Conservation (phyloP, 2,888 invertebrate species). For the Odontomyia ornata region DNA sequence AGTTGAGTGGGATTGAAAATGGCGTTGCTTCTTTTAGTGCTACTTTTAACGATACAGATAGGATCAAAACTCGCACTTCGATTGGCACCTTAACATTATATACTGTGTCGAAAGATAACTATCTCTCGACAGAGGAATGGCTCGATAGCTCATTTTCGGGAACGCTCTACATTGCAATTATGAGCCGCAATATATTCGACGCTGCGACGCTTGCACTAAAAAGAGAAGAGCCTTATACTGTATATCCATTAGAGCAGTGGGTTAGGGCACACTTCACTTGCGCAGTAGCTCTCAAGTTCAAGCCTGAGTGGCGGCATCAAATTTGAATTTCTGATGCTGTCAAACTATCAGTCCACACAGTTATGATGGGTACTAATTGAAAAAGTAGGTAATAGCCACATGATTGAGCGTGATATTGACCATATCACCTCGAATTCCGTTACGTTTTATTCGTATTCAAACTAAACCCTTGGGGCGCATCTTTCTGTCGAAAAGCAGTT, state of each 20-base stretch:
- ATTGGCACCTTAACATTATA: neutral
- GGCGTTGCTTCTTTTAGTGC: neutral
- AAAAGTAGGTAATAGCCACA: too few relatives aligned
- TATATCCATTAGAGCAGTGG: neutral
- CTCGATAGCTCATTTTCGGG: neutral
- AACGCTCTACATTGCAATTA: neutral
- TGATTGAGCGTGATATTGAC: too few relatives aligned
- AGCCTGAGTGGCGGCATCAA: too few relatives aligned
- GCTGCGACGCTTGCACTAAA: neutral
- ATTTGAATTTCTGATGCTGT: neutral
- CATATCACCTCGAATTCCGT: too few relatives aligned
- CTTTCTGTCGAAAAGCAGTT: neutral
- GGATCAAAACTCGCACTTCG: neutral
- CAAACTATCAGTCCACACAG: too few relatives aligned
- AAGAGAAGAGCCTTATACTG: neutral
- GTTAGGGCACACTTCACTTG: too few relatives aligned
- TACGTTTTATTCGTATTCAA: neutral
- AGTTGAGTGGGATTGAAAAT: neutral
- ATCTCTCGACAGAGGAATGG: neutral
- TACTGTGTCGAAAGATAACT: neutral
- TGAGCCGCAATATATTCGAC: neutral
- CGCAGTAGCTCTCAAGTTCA: too few relatives aligned
- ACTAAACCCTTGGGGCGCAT: neutral
- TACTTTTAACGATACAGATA: neutral
- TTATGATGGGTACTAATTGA: too few relatives aligned